phyloP scores from a whole-genome alignment of 2,113 vertebrate genomes.

The chimpanzee (Pan troglodytes) region DNA sequence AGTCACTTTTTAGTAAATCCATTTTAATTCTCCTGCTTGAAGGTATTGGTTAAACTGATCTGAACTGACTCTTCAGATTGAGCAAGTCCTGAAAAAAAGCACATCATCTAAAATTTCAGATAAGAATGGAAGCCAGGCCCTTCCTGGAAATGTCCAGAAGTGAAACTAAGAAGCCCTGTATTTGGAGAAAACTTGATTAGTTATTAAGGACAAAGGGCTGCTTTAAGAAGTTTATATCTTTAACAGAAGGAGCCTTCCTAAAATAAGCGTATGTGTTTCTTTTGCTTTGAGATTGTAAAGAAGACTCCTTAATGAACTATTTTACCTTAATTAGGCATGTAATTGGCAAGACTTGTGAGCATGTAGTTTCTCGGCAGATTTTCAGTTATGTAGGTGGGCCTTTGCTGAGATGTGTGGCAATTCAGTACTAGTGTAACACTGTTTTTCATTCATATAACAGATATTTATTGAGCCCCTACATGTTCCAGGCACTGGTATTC shows the following conservation, averaged over 20 bases:
- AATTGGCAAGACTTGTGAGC: conserved; percentile 9
- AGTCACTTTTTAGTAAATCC: conserved; percentile 61
- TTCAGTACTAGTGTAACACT: neutral
- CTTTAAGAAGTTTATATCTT: conserved; percentile 49
- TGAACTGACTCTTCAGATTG: conserved; percentile 65
- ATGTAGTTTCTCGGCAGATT: conserved; percentile 16
- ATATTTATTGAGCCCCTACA: neutral
- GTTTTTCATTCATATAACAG: neutral
- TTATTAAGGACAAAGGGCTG: conserved; percentile 64
- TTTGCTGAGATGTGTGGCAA: neutral
- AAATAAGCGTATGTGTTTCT: conserved; percentile 38
- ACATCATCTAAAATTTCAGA: conserved; percentile 73
- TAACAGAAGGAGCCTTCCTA: conserved; percentile 21
- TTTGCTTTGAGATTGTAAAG: conserved; percentile 2
- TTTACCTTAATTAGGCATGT: conserved; percentile 54
- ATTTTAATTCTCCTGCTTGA: conserved; percentile 65
- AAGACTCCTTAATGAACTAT: conserved; percentile 11
- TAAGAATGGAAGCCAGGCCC: conserved; percentile 66
- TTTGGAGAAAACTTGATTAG: conserved; percentile 63
- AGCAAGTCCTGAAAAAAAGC: conserved; percentile 58
- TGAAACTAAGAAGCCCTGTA: conserved; percentile 69
- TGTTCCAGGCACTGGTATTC: neutral
- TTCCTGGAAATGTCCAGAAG: conserved; percentile 69
- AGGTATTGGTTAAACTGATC: conserved; percentile 63
- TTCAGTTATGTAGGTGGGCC: neutral